phyloP scores from a whole-genome alignment of 2,888 invertebrate species.

The Microctonus brassicae region DNA sequence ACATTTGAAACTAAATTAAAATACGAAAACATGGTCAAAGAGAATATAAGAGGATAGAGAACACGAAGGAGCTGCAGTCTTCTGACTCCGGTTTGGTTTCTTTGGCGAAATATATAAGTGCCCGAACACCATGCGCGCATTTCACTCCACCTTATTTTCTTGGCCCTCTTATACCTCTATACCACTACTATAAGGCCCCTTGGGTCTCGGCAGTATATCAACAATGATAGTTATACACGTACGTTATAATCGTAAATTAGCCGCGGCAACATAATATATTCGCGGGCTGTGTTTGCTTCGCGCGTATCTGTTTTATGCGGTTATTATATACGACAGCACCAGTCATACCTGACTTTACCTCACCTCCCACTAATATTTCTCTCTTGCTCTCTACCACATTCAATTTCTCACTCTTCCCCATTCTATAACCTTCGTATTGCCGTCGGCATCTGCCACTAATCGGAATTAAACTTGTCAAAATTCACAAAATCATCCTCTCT shows the following conservation, averaged over 20 bases:
- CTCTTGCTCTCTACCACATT: constrained; percentile 24
- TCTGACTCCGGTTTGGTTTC: constrained; percentile 31
- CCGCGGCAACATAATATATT: constrained; percentile 70
- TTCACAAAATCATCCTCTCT: neutral
- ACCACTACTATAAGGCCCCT: constrained; percentile 10
- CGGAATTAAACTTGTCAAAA: constrained; percentile 9
- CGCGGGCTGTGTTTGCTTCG: constrained; percentile 61
- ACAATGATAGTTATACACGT: constrained; percentile 70
- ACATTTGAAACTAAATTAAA: constrained; percentile 26
- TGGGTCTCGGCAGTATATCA: constrained; percentile 65
- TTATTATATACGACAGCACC: constrained; percentile 70
- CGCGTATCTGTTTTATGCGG: constrained; percentile 70
- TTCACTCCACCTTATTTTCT: constrained; percentile 19
- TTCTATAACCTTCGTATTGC: neutral
- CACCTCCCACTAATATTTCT: constrained; percentile 42
- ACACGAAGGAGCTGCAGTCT: constrained; percentile 23
- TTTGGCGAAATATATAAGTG: constrained; percentile 29
- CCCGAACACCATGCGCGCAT: constrained; percentile 10
- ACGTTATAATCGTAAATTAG: constrained; percentile 71
- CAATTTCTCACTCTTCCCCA: constrained; percentile 22
- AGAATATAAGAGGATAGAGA: constrained; percentile 23
- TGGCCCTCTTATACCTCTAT: constrained; percentile 21
- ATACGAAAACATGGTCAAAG: constrained; percentile 25
- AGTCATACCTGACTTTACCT: constrained; percentile 64
- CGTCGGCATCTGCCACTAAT: constrained; percentile 3